A percentile compares a stretch with the other conserved stretches of the same genome.
These are phyloP conservation scores for Bovichtus diacanthus DNA, from an alignment of 2,797 vertebrate species.

Conservation along the genomic window DNA sequence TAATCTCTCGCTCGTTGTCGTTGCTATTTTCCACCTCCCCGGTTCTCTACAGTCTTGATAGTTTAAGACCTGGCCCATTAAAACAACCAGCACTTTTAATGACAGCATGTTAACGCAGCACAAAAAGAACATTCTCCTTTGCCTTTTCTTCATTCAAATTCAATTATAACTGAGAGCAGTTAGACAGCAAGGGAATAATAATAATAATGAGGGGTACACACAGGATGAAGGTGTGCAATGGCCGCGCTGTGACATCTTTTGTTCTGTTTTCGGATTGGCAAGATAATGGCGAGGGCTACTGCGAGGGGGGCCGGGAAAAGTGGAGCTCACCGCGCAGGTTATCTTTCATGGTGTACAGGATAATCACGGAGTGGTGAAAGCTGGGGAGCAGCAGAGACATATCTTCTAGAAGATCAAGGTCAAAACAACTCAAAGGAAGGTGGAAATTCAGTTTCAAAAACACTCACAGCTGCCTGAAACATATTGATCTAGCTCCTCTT, in stretches of 20 bases:
- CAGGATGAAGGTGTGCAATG: conserved; percentile 74
- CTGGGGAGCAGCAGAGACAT: conserved; percentile 69
- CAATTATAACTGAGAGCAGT: conserved; percentile 75
- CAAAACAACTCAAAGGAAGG: conserved; percentile 85
- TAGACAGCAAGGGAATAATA: conserved; percentile 79
- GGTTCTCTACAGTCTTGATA: conserved; percentile 42
- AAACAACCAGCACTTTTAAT: conserved; percentile 72
- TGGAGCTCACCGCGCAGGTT: conserved; percentile 76
- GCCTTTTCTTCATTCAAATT: conserved; percentile 82
- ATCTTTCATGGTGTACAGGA: conserved; percentile 83
- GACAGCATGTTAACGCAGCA: conserved; percentile 70
- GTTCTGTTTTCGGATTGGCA: conserved; percentile 81
- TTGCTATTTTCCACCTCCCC: conserved; percentile 41
- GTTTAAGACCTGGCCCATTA: conserved; percentile 72
- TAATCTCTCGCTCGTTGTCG: conserved; percentile 44
- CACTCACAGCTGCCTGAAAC: conserved; percentile 81
- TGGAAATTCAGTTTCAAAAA: conserved; percentile 84
- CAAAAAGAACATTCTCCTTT: conserved; percentile 70
- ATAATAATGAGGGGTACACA: conserved; percentile 78
- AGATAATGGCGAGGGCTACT: conserved; percentile 79
- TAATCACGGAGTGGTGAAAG: conserved; percentile 81
- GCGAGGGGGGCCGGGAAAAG: conserved; percentile 69
- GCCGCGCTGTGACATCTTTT: conserved; percentile 81
- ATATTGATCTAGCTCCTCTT: conserved; percentile 82
- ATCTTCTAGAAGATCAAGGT: conserved; percentile 85